Conservation (phyloP, 1,140 invertebrate species). For the Wiebesia pumilae region DNA sequence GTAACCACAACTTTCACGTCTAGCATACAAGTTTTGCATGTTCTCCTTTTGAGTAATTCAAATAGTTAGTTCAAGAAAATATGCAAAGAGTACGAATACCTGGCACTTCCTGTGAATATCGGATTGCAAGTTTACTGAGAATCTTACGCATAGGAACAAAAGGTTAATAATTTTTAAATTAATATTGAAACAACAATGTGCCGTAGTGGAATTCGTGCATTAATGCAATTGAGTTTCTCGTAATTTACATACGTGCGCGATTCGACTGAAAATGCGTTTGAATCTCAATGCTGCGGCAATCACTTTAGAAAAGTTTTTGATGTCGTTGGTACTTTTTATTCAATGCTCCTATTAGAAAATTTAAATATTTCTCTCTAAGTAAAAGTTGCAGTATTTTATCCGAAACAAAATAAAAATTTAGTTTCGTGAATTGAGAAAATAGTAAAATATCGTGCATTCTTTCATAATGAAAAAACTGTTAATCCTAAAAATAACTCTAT, state of each 20-base stretch:
- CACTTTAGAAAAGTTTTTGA: background rate
- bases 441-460: background rate
- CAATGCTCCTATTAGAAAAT: too few relatives aligned
- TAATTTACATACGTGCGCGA: background rate
- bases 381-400: too few relatives aligned
- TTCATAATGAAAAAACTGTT: too few relatives aligned
- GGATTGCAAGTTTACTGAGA: background rate
- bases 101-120: background rate
- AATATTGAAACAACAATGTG: too few relatives aligned
- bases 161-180: background rate
- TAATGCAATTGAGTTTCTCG: too few relatives aligned
- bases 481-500: too few relatives aligned
- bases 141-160: background rate
- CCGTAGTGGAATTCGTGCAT: too few relatives aligned
- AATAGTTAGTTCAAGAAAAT: background rate
- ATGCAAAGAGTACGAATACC: background rate
- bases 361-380: too few relatives aligned
- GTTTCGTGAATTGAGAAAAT: background rate
- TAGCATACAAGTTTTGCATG: background rate
- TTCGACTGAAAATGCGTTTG: background rate
- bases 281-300: background rate
- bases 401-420: background rate
- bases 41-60: background rate
- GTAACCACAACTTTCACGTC: background rate
- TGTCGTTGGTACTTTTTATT: background rate